Conservation (phyloP, 2,888 invertebrate species). For the Drosophila limbata region DNA sequence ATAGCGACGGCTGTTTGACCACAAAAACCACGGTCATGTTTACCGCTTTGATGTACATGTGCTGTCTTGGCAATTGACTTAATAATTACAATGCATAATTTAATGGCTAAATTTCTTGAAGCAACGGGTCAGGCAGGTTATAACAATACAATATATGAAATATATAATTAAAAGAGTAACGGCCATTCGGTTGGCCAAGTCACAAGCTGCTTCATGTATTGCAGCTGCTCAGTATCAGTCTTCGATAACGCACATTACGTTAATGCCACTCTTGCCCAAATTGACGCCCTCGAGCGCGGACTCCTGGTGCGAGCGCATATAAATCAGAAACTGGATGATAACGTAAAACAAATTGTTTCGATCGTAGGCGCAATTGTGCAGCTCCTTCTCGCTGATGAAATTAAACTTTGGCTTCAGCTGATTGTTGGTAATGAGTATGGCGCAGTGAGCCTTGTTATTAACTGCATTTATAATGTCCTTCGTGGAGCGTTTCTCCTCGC, state of each 20-base stretch:
- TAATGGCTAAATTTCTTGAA: conserved; percentile 52
- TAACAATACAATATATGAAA: conserved; percentile 25
- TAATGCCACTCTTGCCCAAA: conserved; percentile 92
- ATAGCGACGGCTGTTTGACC: conserved; percentile 38
- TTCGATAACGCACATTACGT: conserved; percentile 93
- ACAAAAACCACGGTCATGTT: conserved; percentile 62
- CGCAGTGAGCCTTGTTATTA: conserved; percentile 85
- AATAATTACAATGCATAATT: conserved; percentile 74
- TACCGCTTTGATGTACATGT: conserved; percentile 43
- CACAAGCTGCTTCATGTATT: conserved; percentile 1
- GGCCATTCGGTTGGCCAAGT: conserved; percentile 38
- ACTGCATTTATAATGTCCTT: conserved; percentile 83
- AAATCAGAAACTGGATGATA: conserved; percentile 92
- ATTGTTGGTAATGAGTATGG: conserved; percentile 83
- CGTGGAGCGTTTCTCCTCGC: conserved; percentile 84
- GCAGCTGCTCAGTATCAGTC: conserved; percentile 72
- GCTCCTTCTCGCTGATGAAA: conserved; percentile 87
- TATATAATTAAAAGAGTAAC: conserved; percentile 24
- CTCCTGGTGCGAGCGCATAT: conserved; percentile 90
- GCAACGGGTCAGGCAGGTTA: conserved; percentile 1
- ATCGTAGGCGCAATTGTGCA: conserved; percentile 90
- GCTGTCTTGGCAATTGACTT: conserved; percentile 58
- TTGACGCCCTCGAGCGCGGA: conserved; percentile 92
- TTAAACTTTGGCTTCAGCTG: conserved; percentile 85
- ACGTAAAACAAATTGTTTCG: conserved; percentile 96